These are phyloP conservation scores for Rhopalosiphum padi DNA, from an alignment of 1,140 invertebrate genomes.

Conservation along the genomic window DNA sequence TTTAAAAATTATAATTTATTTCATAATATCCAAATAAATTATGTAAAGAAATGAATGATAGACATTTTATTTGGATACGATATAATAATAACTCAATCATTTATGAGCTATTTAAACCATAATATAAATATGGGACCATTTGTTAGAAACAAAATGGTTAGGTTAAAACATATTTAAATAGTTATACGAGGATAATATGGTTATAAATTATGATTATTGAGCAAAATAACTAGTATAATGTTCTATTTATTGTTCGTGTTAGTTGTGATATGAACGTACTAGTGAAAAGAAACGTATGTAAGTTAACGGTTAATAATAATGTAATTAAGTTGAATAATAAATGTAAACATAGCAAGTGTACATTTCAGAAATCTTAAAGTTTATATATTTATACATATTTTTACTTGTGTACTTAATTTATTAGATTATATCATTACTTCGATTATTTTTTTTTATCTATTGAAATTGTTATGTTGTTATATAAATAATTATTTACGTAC, in stretches of 20 bases:
- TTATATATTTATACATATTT: constrained; percentile 37
- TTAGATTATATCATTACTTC: constrained; percentile 11
- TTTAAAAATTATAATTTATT: not conserved
- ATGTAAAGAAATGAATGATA: not conserved
- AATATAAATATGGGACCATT: constrained; percentile 36
- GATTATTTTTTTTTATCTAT: not conserved
- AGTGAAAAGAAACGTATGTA: not conserved
- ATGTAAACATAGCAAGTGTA: not conserved
- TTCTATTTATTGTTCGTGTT: not conserved
- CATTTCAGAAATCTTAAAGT: constrained; percentile 6
- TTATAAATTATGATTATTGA: not conserved
- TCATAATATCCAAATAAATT: not conserved
- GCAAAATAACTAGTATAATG: not conserved
- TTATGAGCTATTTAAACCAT: not conserved
- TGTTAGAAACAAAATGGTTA: constrained; percentile 2
- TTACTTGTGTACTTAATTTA: not conserved
- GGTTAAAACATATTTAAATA: not conserved
- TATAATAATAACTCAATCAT: not conserved
- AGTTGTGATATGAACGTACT: not conserved
- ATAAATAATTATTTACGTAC: not conserved
- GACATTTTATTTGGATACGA: not conserved
- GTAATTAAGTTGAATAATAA: not conserved
- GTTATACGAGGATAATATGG: not conserved
- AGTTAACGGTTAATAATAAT: not conserved
- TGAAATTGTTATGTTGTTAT: not conserved